Base-by-base conservation (phyloP, 2,888 invertebrate genomes). In the Trimorus sp. region DNA sequence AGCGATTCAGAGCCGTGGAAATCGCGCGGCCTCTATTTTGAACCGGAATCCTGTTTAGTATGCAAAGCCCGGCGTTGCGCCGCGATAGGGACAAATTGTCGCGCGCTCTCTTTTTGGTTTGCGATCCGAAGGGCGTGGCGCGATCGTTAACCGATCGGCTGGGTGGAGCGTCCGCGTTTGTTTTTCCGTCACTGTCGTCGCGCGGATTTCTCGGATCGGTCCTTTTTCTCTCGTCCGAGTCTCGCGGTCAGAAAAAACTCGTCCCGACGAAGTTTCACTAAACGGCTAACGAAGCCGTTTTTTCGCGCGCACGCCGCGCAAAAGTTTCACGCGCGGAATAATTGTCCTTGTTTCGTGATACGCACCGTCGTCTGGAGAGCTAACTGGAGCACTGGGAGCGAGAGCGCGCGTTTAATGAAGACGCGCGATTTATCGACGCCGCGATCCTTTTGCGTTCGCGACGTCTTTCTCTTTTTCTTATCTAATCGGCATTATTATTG, bases 381-480 rank as follows among this genome's bases (percentile, higher is more conserved):
- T 60, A 84, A 84, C 84, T 80, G 78, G 84, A 84, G 82, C 80
- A 77, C 56, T 54, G 63, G 69, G 69, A 26, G 62, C 69, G 71
- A 48, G 48, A 48, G 48, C 48, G 48, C 48, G 48, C 62, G 70
- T 11, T 42, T 83, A 82, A 84, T 82, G 68, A 76, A 79, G 82
- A 80, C 80, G 75, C 62, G 71, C 82, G 82, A 84, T 78, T 80
- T 84, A 84, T 84, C 77, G 83, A 66, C 81, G 77, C 70, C 70
- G 51, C 66, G 65, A 26, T 42, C 73, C 63, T 75, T 80, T 62
- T 68, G 65, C 9, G 66, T 71, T 54, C 14, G 59, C 16, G 56
- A 3, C 63, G 45, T 75, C 75, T 80, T 74, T 79, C 80, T 70
- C 75, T 40, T 70, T 74, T 80, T 59, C 45, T 70, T 54, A 26